Evolutionary conservation across 2,113 vertebrate species (phyloP).

Genomic region (Argyrosomus japonicus): DNA sequence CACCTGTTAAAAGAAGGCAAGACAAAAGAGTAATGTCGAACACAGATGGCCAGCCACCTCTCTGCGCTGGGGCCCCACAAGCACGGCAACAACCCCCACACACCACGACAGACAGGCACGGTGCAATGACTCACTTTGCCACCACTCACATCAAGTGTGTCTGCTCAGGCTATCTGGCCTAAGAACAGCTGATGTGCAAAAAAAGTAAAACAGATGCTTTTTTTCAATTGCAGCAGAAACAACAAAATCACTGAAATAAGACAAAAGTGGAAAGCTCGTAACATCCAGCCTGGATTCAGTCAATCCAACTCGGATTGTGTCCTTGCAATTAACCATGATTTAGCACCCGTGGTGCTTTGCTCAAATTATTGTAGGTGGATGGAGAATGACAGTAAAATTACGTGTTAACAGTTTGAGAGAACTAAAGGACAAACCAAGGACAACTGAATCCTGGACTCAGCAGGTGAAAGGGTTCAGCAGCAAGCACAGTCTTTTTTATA

Average conservation of each 20-base stretch:
- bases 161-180: constrained; percentile 99
- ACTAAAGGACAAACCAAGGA: constrained; percentile 75
- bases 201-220: constrained; percentile 84
- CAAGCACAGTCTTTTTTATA: constrained; percentile 85
- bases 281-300: constrained; percentile 82
- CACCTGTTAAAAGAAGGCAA: constrained; percentile 73
- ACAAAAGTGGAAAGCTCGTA: constrained; percentile 89
- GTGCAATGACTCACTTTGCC: constrained; percentile 99
- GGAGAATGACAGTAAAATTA: constrained; percentile 82
- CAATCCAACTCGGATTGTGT: constrained; percentile 48
- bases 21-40: constrained; percentile 85
- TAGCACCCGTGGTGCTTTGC: constrained; percentile 21
- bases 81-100: constrained; percentile 80
- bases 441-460: constrained; percentile 88
- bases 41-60: constrained; percentile 90
- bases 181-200: constrained; percentile 99
- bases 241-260: constrained; percentile 90
- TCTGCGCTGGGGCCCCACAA: constrained; percentile 89
- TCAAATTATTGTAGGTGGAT: constrained; percentile 36
- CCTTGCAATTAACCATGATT: constrained; percentile 59
- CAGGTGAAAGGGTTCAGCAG: constrained; percentile 94
- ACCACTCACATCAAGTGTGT: constrained; percentile 99
- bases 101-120: constrained; percentile 89
- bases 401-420: constrained; percentile 51
- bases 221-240: constrained; percentile 91